Conservation (phyloP, 2,113 vertebrate species). For the Lutjanus erythropterus region DNA sequence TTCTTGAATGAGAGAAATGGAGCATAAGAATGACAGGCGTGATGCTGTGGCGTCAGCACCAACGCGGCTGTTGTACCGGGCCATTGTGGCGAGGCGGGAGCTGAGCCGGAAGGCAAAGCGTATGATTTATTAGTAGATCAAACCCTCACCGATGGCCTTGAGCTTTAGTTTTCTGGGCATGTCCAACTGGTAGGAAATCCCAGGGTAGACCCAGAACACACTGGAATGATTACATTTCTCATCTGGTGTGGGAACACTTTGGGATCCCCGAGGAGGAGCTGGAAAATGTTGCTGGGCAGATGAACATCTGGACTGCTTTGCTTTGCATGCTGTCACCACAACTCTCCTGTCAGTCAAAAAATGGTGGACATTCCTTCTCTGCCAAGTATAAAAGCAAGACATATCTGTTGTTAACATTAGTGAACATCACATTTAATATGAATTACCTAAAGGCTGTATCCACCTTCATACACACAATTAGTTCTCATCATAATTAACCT, state of each 20-base stretch:
- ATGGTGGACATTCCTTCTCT: not conserved
- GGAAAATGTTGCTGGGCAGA: not conserved
- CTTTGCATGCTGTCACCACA: not conserved
- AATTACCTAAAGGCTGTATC: not conserved
- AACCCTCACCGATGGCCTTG: too few species aligned
- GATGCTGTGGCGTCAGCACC: too few species aligned
- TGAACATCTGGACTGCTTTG: not conserved
- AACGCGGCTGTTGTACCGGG: too few species aligned
- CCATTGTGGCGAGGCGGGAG: too few species aligned
- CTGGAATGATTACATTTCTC: not conserved
- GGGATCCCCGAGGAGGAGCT: not conserved
- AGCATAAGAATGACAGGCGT: too few species aligned
- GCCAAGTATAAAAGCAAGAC: not conserved
- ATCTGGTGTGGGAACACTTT: not conserved
- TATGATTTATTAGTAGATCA: too few species aligned
- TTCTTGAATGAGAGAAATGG: too few species aligned
- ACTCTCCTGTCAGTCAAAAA: too few species aligned
- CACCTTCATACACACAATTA: not conserved
- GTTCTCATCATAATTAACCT: not conserved
- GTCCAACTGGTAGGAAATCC: too few species aligned
- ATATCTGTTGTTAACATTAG: not conserved
- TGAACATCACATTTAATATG: not conserved
- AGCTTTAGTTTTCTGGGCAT: too few species aligned
- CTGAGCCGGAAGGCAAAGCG: too few species aligned
- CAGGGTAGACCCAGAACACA: not conserved